Percentiles rank a stretch among this genome's conserved stretches.
phyloP scores from a whole-genome alignment of 2,797 vertebrate species.

The Percopsis omiscomaycus region DNA sequence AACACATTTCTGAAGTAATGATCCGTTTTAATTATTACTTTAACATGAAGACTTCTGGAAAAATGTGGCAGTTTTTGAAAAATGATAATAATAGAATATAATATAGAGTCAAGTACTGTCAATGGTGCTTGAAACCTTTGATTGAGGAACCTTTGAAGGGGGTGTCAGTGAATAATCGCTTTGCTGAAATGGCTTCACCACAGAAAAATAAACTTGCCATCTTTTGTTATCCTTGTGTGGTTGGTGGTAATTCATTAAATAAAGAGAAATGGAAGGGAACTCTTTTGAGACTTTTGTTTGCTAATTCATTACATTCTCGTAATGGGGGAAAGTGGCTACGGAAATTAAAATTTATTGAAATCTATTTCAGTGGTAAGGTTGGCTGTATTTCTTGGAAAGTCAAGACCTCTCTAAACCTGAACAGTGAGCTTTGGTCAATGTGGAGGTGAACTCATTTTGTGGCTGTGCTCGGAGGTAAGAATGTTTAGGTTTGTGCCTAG shows the following conservation, averaged over 20 bases:
- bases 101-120: conserved; percentile 46
- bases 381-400: conserved; percentile 63
- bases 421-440: conserved; percentile 59
- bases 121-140: conserved; percentile 51
- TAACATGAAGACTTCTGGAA: conserved; percentile 35
- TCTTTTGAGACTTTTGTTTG: conserved; percentile 71
- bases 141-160: conserved; percentile 68
- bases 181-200: conserved; percentile 69
- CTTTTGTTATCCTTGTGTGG: conserved; percentile 77
- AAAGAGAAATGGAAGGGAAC: conserved; percentile 64
- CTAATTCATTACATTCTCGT: conserved; percentile 71
- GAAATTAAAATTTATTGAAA: conserved; percentile 78
- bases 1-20: conserved; percentile 18
- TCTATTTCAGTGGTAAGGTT: conserved; percentile 71
- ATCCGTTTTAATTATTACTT: conserved; percentile 2
- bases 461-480: conserved; percentile 46
- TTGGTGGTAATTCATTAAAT: conserved; percentile 71
- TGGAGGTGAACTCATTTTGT: conserved; percentile 60
- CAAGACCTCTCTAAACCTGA: conserved; percentile 35
- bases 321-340: conserved; percentile 66
- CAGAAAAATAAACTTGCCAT: conserved; percentile 75
- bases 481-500: conserved; percentile 62
- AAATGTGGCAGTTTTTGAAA: conserved; percentile 25
- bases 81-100: conserved; percentile 46
- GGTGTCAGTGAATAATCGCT: conserved; percentile 72